phyloP scores from a whole-genome alignment of 2,797 vertebrate species.

The Alfaro cultratus region DNA sequence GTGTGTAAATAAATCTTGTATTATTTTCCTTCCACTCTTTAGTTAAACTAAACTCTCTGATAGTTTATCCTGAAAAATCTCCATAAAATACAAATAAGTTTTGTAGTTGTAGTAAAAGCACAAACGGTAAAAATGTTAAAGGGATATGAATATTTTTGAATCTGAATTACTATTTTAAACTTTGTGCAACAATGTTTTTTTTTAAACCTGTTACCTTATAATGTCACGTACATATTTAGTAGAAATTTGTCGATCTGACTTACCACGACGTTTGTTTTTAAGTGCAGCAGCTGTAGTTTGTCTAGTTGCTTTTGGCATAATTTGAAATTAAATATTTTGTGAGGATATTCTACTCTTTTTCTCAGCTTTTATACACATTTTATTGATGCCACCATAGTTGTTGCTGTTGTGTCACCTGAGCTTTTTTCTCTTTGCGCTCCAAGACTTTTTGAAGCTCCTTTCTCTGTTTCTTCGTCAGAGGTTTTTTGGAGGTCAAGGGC shows the following conservation, averaged over 20 bases:
- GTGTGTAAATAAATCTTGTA: neutral
- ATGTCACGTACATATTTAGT: neutral
- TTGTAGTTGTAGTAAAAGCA: neutral
- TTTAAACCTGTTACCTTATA: neutral
- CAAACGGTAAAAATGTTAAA: neutral
- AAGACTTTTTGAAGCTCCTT: conserved; percentile 90
- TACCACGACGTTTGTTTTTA: neutral
- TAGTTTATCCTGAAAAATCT: neutral
- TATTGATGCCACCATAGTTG: neutral
- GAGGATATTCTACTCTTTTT: neutral
- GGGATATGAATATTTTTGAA: neutral
- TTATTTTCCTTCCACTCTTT: neutral
- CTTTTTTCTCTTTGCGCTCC: conserved; percentile 93
- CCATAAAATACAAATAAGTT: neutral
- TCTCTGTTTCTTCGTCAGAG: conserved; percentile 90
- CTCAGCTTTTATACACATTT: neutral
- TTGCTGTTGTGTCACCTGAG: conserved; percentile 75
- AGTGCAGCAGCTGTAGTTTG: neutral
- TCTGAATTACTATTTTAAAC: neutral
- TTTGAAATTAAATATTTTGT: neutral
- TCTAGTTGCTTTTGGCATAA: neutral
- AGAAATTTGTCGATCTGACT: neutral
- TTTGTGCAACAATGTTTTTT: neutral
- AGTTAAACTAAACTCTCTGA: neutral
- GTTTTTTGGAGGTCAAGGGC: conserved; percentile 76